phyloP scores from a whole-genome alignment of 1,140 invertebrate species.

The Eriosoma lanigerum region DNA sequence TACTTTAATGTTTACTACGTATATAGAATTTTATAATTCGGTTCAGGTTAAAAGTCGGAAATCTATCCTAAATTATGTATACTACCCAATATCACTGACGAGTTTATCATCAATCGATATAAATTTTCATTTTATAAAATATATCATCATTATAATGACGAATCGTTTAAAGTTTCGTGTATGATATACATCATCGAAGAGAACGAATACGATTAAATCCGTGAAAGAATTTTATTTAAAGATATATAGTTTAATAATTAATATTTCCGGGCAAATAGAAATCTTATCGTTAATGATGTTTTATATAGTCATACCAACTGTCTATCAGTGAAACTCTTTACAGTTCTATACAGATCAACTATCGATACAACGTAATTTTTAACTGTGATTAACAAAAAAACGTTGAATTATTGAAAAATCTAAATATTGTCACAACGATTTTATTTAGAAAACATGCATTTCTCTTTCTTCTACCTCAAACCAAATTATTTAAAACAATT shows the following conservation, averaged over 20 bases:
- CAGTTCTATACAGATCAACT: background rate
- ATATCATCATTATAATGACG: background rate
- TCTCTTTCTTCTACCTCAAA: background rate
- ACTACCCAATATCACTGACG: background rate
- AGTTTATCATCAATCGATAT: background rate
- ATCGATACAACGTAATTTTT: background rate
- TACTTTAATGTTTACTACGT: too few species aligned
- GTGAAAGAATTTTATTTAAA: background rate
- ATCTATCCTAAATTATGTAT: too few species aligned
- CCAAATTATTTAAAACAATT: background rate
- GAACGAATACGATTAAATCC: constrained; percentile 22
- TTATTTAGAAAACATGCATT: background rate
- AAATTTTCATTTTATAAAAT: background rate
- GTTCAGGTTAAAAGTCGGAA: too few species aligned
- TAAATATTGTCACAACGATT: background rate
- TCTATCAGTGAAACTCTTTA: background rate
- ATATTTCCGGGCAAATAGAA: constrained; percentile 1
- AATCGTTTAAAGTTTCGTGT: background rate
- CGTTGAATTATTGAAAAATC: background rate
- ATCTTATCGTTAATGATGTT: constrained; percentile 4
- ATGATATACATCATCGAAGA: background rate
- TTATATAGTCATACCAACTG: background rate
- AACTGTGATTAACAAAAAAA: background rate
- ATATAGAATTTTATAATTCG: too few species aligned
- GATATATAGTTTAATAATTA: background rate